A percentile compares a stretch with the other conserved stretches of the same genome.
These are phyloP conservation scores for Octodonta nipae DNA, from an alignment of 2,888 invertebrate species.

Conservation along the genomic window DNA sequence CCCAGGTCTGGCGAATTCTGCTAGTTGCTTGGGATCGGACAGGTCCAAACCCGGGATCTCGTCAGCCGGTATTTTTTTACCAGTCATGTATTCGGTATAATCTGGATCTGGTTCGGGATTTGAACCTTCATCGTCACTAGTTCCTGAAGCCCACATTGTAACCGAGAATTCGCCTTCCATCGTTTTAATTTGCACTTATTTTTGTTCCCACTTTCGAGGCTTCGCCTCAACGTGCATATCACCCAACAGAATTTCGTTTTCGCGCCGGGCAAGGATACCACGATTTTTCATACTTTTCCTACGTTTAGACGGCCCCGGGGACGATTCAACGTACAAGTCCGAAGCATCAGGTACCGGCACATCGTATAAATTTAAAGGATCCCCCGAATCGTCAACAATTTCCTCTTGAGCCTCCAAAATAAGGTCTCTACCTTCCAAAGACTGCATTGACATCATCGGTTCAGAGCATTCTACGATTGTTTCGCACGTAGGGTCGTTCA, in stretches of 20 bases:
- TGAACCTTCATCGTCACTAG: slow-evolving; percentile 76
- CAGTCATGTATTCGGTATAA: slow-evolving; percentile 84
- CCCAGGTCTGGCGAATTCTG: slow-evolving; percentile 77
- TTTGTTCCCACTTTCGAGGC: slow-evolving; percentile 86
- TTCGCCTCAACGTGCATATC: slow-evolving; percentile 37
- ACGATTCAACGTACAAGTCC: slow-evolving; percentile 55
- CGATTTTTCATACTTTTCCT: slow-evolving; percentile 23
- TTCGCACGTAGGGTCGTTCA: slow-evolving; percentile 50
- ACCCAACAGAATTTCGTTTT: slow-evolving; percentile 30
- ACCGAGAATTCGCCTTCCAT: slow-evolving; percentile 94
- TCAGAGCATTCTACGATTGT: slow-evolving; percentile 51
- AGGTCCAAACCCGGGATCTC: slow-evolving; percentile 72
- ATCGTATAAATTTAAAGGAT: slow-evolving; percentile 57
- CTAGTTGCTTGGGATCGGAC: slow-evolving; percentile 84
- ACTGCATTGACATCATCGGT: slow-evolving; percentile 53
- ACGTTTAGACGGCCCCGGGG: slow-evolving; percentile 46
- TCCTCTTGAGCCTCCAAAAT: slow-evolving; percentile 69
- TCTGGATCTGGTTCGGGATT: slow-evolving; percentile 82
- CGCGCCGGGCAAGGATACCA: slow-evolving; percentile 24
- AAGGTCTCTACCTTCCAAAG: slow-evolving; percentile 52
- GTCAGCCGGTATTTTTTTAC: slow-evolving; percentile 60
- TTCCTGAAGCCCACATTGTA: slow-evolving; percentile 93
- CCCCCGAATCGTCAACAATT: slow-evolving; percentile 54
- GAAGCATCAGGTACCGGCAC: slow-evolving; percentile 52
- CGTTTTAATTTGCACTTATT: slow-evolving; percentile 93